Percentiles rank a stretch among this genome's conserved stretches.
Evolutionary conservation across 2,113 vertebrate species (phyloP).

Genomic region (Rattus norvegicus): GRCr8 NC_086031.1:39997501-39998000

Average conservation of each 20-base stretch:
- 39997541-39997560: neutral
- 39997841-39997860: slow-evolving; percentile 86
- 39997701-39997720: slow-evolving; percentile 45
- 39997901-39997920: slow-evolving; percentile 82
- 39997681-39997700: slow-evolving; percentile 56
- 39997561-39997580: neutral
- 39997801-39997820: slow-evolving; percentile 88
- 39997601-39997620: neutral
- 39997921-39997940: slow-evolving; percentile 80
- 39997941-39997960: slow-evolving; percentile 72
- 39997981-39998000: too few relatives aligned
- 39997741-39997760: slow-evolving; percentile 67
- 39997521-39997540: neutral
- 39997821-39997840: slow-evolving; percentile 89
- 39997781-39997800: slow-evolving; percentile 83
- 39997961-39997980: slow-evolving; percentile 69
- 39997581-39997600: neutral
- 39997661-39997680: slow-evolving; percentile 38
- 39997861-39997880: slow-evolving; percentile 81
- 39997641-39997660: neutral
- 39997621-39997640: neutral
- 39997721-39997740: slow-evolving; percentile 68
- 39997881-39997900: slow-evolving; percentile 53
- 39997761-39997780: slow-evolving; percentile 84
- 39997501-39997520: neutral